Evolutionary conservation across 2,797 vertebrate genomes (phyloP).

Genomic region (Cyclura pinguis): DNA sequence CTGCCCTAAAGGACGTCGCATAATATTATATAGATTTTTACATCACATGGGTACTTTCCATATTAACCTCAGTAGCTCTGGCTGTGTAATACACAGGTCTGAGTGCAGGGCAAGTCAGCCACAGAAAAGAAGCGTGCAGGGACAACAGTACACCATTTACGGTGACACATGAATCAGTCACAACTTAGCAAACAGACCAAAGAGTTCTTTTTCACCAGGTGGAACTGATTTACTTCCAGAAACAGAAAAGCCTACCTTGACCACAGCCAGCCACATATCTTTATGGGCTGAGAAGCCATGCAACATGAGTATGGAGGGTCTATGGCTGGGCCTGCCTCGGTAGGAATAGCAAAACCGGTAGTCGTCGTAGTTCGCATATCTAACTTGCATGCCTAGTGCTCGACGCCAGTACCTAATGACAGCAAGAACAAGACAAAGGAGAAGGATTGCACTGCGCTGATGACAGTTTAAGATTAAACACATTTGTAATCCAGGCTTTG

Average conservation of each 20-base stretch:
- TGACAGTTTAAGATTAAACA: constrained; percentile 57
- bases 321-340: constrained; percentile 85
- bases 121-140: fast-evolving
- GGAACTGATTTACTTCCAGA: background rate
- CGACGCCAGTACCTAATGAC: constrained; percentile 89
- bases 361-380: constrained; percentile 78
- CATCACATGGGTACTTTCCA: background rate
- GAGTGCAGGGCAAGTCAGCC: background rate
- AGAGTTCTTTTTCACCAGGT: background rate
- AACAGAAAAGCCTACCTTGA: constrained; percentile 82
- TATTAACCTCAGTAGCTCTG: background rate
- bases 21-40: background rate
- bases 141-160: background rate
- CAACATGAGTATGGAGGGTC: constrained; percentile 90
- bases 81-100: background rate
- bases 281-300: constrained; percentile 96
- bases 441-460: background rate
- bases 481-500: background rate
- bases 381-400: constrained; percentile 87
- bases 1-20: background rate
- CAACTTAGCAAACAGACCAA: background rate
- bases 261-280: constrained; percentile 93
- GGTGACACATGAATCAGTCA: background rate
- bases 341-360: constrained; percentile 93
- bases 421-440: constrained; percentile 22